Evolutionary conservation across 2,888 invertebrate genomes (phyloP).

Genomic region (Drosophila greeni): DNA sequence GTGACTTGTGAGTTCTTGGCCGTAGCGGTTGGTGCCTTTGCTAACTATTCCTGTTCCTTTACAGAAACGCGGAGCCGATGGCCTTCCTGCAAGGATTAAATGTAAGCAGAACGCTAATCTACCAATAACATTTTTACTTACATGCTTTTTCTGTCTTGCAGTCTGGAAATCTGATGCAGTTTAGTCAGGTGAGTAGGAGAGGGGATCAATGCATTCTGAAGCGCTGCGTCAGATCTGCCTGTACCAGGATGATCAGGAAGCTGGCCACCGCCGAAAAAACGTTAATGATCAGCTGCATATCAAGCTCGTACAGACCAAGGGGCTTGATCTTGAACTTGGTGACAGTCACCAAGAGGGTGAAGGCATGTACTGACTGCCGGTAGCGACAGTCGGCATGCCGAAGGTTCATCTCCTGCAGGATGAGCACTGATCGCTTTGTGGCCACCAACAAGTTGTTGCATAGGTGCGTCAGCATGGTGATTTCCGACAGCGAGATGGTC

Average conservation of each 20-base stretch:
- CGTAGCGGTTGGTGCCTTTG: constrained; percentile 8
- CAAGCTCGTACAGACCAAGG: constrained; percentile 69
- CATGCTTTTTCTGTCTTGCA: constrained; percentile 41
- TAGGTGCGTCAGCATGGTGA: constrained; percentile 60
- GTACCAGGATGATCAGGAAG: constrained; percentile 76
- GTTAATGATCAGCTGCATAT: constrained; percentile 64
- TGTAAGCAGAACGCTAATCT: constrained; percentile 53
- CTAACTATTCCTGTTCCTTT: neutral
- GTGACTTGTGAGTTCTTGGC: constrained; percentile 26
- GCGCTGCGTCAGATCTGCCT: constrained; percentile 75
- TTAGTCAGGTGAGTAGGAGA: constrained; percentile 70
- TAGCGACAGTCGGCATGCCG: constrained; percentile 69
- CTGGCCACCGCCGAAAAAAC: constrained; percentile 73
- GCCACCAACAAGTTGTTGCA: constrained; percentile 55
- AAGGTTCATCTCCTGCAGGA: constrained; percentile 67
- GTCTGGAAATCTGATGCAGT: constrained; percentile 76
- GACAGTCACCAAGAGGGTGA: constrained; percentile 64
- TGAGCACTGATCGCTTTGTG: constrained; percentile 61
- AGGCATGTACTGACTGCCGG: constrained; percentile 67
- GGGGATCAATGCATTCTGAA: constrained; percentile 51
- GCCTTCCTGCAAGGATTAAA: constrained; percentile 72
- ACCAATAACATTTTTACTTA: neutral
- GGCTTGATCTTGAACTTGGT: constrained; percentile 71
- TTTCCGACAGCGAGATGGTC: constrained; percentile 68
- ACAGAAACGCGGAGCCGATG: constrained; percentile 59